phyloP scores from a whole-genome alignment of 64 coral and sea anemone genomes.

The Dendronephthya gigantea region DNA sequence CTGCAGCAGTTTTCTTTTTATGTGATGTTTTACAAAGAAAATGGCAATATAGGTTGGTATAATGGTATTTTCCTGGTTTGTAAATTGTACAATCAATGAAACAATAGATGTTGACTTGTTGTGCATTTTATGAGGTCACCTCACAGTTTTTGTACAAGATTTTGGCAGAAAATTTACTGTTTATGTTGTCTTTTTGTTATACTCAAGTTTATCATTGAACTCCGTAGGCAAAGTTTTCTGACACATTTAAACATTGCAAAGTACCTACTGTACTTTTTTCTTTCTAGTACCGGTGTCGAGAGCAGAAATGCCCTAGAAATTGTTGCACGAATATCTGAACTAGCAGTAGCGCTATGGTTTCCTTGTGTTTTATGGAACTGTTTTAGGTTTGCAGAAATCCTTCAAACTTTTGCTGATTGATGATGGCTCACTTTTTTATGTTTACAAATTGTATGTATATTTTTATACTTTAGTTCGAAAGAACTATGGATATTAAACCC shows the following conservation, averaged over 20 bases:
- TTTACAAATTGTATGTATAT: neutral
- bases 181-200: no score
- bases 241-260: no score
- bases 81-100: no score
- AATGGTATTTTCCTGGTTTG: no score
- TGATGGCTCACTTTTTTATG: neutral
- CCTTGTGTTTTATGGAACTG: slow-evolving; percentile 1
- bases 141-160: neutral
- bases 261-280: neutral
- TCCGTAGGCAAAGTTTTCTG: no score
- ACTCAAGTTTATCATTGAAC: no score
- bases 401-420: neutral
- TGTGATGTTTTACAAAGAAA: slow-evolving; percentile 15
- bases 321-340: neutral
- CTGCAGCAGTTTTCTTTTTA: neutral
- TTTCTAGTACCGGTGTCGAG: neutral
- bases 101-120: no score
- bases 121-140: neutral
- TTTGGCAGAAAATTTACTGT: no score
- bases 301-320: neutral
- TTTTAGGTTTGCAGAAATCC: neutral
- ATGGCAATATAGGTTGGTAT: neutral
- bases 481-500: slow-evolving; percentile 94
- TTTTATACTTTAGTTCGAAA: slow-evolving; percentile 34
- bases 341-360: neutral